Conservation (phyloP, 2,113 vertebrate genomes). For the Ctenomys sociabilis region DNA sequence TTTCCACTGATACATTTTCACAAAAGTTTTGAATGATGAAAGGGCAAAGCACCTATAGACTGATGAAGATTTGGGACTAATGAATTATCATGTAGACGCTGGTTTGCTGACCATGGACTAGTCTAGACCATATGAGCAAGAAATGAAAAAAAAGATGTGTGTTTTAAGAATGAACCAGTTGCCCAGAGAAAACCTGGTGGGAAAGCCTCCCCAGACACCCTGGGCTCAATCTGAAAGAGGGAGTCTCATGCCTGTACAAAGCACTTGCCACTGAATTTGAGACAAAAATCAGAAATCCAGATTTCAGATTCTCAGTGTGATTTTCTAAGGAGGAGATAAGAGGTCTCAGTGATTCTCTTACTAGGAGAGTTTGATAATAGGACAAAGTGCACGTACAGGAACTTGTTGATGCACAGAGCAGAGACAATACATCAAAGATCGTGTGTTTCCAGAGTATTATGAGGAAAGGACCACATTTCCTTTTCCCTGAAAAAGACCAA, state of each 20-base stretch:
- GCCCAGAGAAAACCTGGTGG: not conserved
- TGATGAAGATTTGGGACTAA: not conserved
- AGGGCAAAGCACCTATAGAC: not conserved
- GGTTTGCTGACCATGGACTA: not conserved
- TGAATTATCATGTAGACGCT: not conserved
- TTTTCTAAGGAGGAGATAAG: too few species aligned
- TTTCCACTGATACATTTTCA: not conserved
- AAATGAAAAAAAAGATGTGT: not conserved
- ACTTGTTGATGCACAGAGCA: fast-evolving
- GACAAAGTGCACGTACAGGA: not conserved
- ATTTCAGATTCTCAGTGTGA: too few species aligned
- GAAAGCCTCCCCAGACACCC: not conserved
- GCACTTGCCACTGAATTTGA: not conserved
- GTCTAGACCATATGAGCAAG: not conserved
- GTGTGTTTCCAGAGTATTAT: not conserved
- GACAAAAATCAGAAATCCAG: too few species aligned
- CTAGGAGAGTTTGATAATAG: not conserved
- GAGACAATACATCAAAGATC: not conserved
- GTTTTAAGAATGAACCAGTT: not conserved
- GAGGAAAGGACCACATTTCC: not conserved
- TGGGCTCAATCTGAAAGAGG: not conserved
- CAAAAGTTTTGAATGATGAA: not conserved
- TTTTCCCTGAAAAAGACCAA: not conserved
- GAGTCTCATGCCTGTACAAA: not conserved
- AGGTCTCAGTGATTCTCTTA: not conserved